Conservation (phyloP, 2,797 vertebrate species). For the Tapirus indicus region DNA sequence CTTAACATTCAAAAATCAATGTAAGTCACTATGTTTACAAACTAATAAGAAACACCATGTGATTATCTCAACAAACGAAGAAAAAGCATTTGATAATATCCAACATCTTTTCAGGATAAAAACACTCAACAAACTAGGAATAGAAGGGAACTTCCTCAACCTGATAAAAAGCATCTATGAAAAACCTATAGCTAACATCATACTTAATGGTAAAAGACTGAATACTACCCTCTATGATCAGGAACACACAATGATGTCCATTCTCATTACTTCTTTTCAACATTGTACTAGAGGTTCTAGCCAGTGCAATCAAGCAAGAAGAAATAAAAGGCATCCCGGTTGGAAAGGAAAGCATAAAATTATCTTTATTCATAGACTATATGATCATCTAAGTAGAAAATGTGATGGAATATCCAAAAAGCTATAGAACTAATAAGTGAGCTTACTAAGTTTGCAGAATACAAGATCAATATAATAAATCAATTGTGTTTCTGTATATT, state of each 20-base stretch:
- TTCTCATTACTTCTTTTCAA: neutral
- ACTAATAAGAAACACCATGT: neutral
- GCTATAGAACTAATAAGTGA: neutral
- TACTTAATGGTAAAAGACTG: neutral
- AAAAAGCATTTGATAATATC: neutral
- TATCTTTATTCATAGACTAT: neutral
- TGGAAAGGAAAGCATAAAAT: neutral
- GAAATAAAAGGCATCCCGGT: neutral
- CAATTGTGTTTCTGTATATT: neutral
- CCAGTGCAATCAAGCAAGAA: neutral
- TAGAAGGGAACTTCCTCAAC: neutral
- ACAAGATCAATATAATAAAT: neutral
- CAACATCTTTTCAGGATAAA: neutral
- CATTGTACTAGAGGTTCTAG: neutral
- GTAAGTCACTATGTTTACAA: neutral
- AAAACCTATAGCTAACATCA: neutral
- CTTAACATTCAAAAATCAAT: neutral
- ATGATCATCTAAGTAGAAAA: neutral
- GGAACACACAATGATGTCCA: neutral
- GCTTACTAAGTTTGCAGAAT: neutral
- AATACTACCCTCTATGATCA: neutral
- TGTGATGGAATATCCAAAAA: neutral
- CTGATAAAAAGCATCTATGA: neutral
- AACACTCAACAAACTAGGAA: neutral
- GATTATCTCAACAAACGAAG: neutral